These are phyloP conservation scores for Pyrrhia umbra DNA, from an alignment of 2,888 invertebrate species.

Conservation along the genomic window DNA sequence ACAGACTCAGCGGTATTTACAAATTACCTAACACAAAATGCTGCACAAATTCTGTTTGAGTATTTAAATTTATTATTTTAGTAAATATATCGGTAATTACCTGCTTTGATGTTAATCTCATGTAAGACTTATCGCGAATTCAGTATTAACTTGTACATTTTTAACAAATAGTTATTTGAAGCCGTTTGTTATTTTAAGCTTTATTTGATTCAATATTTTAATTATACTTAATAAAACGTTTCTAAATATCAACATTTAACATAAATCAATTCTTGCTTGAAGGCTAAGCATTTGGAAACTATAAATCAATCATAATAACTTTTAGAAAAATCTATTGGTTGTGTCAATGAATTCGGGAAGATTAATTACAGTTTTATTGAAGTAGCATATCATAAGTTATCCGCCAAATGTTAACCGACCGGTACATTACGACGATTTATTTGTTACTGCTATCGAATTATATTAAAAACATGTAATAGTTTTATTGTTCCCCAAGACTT, in stretches of 20 bases:
- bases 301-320: no score
- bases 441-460: conserved; percentile 27
- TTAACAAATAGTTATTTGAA: background rate
- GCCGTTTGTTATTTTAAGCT: no score
- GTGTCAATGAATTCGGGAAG: conserved; percentile 68
- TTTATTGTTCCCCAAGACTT: conserved; percentile 56
- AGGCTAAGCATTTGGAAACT: no score
- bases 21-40: conserved; percentile 28
- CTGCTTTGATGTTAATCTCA: conserved; percentile 72
- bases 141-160: background rate
- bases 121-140: conserved; percentile 64
- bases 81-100: conserved; percentile 17
- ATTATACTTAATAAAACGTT: no score
- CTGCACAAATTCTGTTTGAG: conserved; percentile 15
- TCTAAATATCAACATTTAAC: no score
- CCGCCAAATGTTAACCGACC: conserved; percentile 32
- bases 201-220: no score
- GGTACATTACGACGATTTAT: conserved; percentile 13
- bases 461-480: conserved; percentile 24
- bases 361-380: conserved; percentile 31
- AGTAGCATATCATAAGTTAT: conserved; percentile 48
- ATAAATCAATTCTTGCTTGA: no score
- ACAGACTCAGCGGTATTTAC: conserved; percentile 85
- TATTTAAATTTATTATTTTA: conserved; percentile 9
- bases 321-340: no score